Percentiles rank a stretch among this genome's conserved stretches.
Evolutionary conservation across 1,140 invertebrate species (phyloP).

Genomic region (Microplitis demolitor): DNA sequence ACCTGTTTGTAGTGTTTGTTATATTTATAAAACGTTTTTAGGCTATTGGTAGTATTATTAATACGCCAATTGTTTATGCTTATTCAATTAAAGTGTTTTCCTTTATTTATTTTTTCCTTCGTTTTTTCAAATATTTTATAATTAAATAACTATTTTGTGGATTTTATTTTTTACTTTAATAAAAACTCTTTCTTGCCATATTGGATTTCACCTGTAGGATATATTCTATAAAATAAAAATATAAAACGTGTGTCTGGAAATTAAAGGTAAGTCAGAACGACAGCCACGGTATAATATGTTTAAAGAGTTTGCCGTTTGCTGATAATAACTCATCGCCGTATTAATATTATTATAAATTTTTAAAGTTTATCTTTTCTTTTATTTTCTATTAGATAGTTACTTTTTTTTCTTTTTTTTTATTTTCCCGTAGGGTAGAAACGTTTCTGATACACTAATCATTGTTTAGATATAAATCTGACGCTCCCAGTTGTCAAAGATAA

Average conservation of each 20-base stretch:
- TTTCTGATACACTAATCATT: neutral
- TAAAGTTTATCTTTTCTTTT: neutral
- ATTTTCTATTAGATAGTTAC: neutral
- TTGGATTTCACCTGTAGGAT: conserved; percentile 1
- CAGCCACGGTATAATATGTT: neutral
- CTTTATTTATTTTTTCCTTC: conserved; percentile 13
- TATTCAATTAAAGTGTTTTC: conserved; percentile 18
- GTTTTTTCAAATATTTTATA: neutral
- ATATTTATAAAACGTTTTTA: conserved; percentile 17
- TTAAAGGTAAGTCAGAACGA: conserved; percentile 20
- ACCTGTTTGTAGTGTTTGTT: conserved; percentile 25
- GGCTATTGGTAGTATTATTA: conserved; percentile 32
- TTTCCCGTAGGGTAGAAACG: neutral
- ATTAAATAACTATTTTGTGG: neutral
- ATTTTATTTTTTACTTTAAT: neutral
- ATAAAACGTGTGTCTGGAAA: conserved; percentile 7
- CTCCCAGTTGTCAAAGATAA: conserved; percentile 6
- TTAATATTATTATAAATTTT: neutral
- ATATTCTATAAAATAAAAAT: neutral
- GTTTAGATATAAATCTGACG: neutral
- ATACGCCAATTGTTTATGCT: conserved; percentile 39
- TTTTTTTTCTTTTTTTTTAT: neutral
- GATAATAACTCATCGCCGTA: neutral
- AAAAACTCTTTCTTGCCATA: neutral
- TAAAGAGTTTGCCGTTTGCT: neutral